A percentile compares a stretch with the other conserved stretches of the same genome.
These are phyloP conservation scores for Gymnarchus niloticus DNA, from an alignment of 2,113 vertebrate genomes.

Conservation along the genomic window DNA sequence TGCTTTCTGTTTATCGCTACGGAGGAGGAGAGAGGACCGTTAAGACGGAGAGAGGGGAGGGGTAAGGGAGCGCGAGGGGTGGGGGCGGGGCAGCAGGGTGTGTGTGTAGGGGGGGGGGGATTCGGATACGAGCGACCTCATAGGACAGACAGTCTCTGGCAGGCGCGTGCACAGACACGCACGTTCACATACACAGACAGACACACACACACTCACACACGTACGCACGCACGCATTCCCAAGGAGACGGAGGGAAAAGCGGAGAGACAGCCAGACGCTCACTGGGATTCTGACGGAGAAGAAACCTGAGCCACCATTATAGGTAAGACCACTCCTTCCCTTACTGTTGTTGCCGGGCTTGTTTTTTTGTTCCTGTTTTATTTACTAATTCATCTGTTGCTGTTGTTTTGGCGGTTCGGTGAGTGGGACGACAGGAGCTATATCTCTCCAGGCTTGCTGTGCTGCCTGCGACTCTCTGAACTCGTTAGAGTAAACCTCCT, in stretches of 20 bases:
- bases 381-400: background rate
- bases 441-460: background rate
- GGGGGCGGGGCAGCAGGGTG: slow-evolving; percentile 7
- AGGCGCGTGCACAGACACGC: background rate
- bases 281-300: slow-evolving; percentile 20
- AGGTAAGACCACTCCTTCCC: slow-evolving; percentile 27
- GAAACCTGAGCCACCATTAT: slow-evolving; percentile 7
- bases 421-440: background rate
- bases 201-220: slow-evolving; percentile 1
- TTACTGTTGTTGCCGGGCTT: background rate
- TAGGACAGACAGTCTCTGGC: slow-evolving; percentile 38
- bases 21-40: slow-evolving; percentile 16
- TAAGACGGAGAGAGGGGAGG: background rate
- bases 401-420: background rate
- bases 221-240: slow-evolving; percentile 11
- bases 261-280: slow-evolving; percentile 24
- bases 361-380: background rate
- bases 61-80: background rate
- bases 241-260: slow-evolving; percentile 17
- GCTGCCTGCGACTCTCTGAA: background rate
- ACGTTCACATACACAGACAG: slow-evolving; percentile 17
- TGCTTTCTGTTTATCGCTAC: slow-evolving; percentile 68
- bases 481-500: background rate
- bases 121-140: slow-evolving; percentile 38
- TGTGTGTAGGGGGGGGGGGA: background rate